Conservation (phyloP, 2,888 invertebrate genomes). For the Esperia sulphurella region DNA sequence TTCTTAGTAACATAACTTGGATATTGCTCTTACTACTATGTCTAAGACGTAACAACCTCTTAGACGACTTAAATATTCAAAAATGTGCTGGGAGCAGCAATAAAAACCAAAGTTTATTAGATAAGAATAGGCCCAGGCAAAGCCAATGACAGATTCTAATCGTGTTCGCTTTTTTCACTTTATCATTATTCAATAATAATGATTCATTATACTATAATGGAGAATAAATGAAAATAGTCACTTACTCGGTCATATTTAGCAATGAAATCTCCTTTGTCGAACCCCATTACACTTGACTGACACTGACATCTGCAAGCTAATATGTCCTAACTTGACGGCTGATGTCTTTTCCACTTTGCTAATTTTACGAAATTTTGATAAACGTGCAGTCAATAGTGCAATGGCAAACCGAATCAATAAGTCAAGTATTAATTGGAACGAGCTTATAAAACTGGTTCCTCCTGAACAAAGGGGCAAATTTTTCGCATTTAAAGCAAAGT, state of each 20-base stretch:
- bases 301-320: background rate
- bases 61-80: background rate
- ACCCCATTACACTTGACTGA: background rate
- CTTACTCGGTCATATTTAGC: background rate
- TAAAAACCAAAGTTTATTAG: background rate
- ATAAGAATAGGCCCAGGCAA: too few species aligned
- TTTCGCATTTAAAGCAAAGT: constrained; percentile 55
- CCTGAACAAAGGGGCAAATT: constrained; percentile 45
- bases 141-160: too few species aligned
- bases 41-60: too few species aligned
- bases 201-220: too few species aligned
- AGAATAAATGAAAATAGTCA: background rate
- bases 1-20: too few species aligned
- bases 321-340: background rate
- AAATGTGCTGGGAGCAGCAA: too few species aligned
- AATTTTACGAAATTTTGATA: background rate
- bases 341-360: background rate
- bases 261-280: background rate
- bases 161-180: too few species aligned
- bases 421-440: constrained; percentile 51
- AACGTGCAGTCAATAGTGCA: background rate
- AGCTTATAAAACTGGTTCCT: constrained; percentile 50
- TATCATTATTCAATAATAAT: too few species aligned
- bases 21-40: too few species aligned
- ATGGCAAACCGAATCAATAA: constrained; percentile 57